A percentile compares a stretch with the other conserved stretches of the same genome.
Evolutionary conservation across 2,113 vertebrate species (phyloP).

Genomic region (Rhinolophus ferrumequinum): DNA sequence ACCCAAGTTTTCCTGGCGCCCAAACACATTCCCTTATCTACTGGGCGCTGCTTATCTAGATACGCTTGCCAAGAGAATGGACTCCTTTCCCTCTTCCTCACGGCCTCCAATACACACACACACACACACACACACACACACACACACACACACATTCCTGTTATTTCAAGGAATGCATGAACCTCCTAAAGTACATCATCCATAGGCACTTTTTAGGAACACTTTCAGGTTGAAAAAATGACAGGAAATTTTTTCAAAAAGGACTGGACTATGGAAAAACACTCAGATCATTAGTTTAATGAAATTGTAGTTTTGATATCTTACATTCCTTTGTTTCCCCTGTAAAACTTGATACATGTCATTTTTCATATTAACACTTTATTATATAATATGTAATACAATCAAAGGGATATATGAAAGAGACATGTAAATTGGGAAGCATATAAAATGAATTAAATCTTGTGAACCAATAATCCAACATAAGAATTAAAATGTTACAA

Average conservation of each 20-base stretch:
- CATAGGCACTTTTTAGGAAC: background rate
- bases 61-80: background rate
- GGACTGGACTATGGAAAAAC: background rate
- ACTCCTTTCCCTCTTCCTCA: too few species aligned
- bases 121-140: background rate
- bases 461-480: background rate
- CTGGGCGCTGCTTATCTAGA: background rate
- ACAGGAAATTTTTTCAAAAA: background rate
- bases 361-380: conserved; percentile 19
- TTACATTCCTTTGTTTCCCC: background rate
- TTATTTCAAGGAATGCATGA: background rate
- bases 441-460: background rate
- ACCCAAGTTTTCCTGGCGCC: background rate
- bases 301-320: background rate
- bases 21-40: background rate
- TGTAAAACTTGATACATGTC: background rate
- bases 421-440: background rate
- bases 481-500: background rate
- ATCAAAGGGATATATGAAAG: background rate
- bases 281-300: background rate
- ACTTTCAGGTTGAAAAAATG: background rate
- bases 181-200: background rate
- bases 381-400: background rate
- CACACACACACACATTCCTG: background rate
- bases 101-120: background rate